Evolutionary conservation across 1,140 invertebrate species (phyloP).

Genomic region (Monochamus saltuarius): DNA sequence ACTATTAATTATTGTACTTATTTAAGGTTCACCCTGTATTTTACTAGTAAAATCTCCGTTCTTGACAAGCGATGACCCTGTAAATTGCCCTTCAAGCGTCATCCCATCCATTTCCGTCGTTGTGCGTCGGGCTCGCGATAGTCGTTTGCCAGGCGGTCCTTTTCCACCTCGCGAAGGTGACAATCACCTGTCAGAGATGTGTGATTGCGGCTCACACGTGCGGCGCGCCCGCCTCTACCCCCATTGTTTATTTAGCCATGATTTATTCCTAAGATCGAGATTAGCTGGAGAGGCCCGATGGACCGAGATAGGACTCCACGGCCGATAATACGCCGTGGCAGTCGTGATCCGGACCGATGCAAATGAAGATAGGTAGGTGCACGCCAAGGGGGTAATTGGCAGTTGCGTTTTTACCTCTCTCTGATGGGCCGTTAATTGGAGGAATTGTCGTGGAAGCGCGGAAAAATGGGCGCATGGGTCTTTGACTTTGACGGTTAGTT

Average conservation of each 20-base stretch:
- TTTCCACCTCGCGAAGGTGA: conserved; percentile 15
- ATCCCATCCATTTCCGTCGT: too few relatives aligned
- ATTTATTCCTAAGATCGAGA: conserved; percentile 31
- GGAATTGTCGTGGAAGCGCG: too few relatives aligned
- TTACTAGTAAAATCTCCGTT: too few relatives aligned
- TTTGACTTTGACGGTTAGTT: too few relatives aligned
- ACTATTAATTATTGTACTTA: too few relatives aligned
- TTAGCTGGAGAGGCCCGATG: conserved; percentile 7
- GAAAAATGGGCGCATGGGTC: too few relatives aligned
- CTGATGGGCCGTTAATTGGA: too few relatives aligned
- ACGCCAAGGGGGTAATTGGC: conserved; percentile 7
- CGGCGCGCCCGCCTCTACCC: conserved; percentile 19
- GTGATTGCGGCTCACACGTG: conserved; percentile 28
- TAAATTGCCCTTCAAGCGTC: too few relatives aligned
- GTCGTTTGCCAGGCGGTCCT: neutral
- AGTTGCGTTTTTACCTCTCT: neutral
- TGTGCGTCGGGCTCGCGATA: too few relatives aligned
- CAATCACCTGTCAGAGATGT: conserved; percentile 28
- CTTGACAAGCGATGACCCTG: too few relatives aligned
- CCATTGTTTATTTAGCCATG: conserved; percentile 30
- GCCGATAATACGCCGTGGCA: conserved; percentile 19
- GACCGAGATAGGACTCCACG: neutral
- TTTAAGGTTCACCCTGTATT: too few relatives aligned
- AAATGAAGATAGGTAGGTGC: conserved; percentile 11
- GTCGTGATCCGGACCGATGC: conserved; percentile 27